Conservation (phyloP, 2,888 invertebrate genomes). For the Drosophila pseudotakahashii region DNA sequence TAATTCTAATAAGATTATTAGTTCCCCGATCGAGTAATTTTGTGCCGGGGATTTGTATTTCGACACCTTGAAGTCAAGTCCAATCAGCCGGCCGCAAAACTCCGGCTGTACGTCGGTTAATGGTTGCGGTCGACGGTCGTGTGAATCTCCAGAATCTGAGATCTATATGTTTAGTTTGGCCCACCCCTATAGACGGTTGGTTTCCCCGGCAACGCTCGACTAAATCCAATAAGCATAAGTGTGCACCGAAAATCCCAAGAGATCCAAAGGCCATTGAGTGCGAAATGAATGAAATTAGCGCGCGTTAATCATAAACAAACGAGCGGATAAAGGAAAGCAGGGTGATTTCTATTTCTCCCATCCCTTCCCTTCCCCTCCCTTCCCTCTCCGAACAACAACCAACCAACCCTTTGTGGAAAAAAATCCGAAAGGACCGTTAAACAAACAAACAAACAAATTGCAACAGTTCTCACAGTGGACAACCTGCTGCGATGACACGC, state of each 20-base stretch:
- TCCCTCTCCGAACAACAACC: slow-evolving; percentile 23
- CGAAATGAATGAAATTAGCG: slow-evolving; percentile 78
- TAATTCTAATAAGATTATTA: slow-evolving; percentile 83
- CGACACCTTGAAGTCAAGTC: slow-evolving; percentile 73
- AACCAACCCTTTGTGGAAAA: slow-evolving; percentile 58
- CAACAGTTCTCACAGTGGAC: slow-evolving; percentile 72
- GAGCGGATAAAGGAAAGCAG: slow-evolving; percentile 18
- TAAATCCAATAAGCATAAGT: slow-evolving; percentile 76
- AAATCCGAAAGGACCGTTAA: slow-evolving; percentile 2
- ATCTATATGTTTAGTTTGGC: slow-evolving; percentile 30
- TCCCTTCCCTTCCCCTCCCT: no score
- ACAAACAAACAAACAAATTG: slow-evolving; percentile 63
- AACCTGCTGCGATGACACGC: slow-evolving; percentile 74
- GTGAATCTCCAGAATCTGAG: slow-evolving; percentile 50
- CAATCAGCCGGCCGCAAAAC: slow-evolving; percentile 49
- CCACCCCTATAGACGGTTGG: not conserved
- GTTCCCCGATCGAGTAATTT: slow-evolving; percentile 62
- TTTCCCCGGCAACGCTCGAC: slow-evolving; percentile 26
- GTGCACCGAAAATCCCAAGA: slow-evolving; percentile 59
- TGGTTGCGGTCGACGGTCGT: slow-evolving; percentile 40
- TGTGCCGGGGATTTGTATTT: slow-evolving; percentile 55
- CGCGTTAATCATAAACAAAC: slow-evolving; percentile 80
- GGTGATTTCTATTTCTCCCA: not conserved
- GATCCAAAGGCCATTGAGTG: slow-evolving; percentile 53
- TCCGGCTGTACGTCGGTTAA: not conserved